A percentile compares a stretch with the other conserved stretches of the same genome.
phyloP scores from a whole-genome alignment of 2,797 vertebrate genomes.

The Anguilla marmorata region DNA sequence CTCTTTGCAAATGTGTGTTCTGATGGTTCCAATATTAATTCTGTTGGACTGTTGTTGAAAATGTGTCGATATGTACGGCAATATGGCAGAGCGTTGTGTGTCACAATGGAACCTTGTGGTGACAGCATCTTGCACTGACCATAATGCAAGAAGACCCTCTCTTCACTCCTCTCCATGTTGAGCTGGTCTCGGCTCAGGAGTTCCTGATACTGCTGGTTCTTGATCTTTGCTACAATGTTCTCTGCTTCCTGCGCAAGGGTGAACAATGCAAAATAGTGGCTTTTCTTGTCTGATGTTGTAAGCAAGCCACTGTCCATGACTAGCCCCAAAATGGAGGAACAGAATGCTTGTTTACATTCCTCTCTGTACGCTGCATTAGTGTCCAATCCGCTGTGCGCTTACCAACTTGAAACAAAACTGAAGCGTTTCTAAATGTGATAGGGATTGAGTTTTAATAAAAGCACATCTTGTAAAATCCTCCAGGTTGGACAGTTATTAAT shows the following conservation, averaged over 20 bases:
- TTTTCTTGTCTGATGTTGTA: slow-evolving; percentile 54
- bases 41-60: background rate
- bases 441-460: background rate
- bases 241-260: slow-evolving; percentile 88
- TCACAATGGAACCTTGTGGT: background rate
- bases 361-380: background rate
- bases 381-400: background rate
- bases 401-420: background rate
- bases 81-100: background rate
- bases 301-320: slow-evolving; percentile 20
- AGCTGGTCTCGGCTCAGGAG: slow-evolving; percentile 89
- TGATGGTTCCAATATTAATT: background rate
- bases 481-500: background rate
- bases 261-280: slow-evolving; percentile 47
- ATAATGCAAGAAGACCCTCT: slow-evolving; percentile 89
- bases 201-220: slow-evolving; percentile 89
- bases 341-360: slow-evolving; percentile 28
- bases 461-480: background rate
- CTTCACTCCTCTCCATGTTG: slow-evolving; percentile 79
- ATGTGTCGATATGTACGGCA: background rate
- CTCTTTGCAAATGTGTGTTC: background rate
- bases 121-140: slow-evolving; percentile 69
- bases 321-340: slow-evolving; percentile 41
- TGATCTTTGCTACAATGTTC: slow-evolving; percentile 90
- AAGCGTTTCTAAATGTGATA: background rate